Evolutionary conservation across 2,888 invertebrate genomes (phyloP).

Genomic region (Reticulitermes lucifugus): DNA sequence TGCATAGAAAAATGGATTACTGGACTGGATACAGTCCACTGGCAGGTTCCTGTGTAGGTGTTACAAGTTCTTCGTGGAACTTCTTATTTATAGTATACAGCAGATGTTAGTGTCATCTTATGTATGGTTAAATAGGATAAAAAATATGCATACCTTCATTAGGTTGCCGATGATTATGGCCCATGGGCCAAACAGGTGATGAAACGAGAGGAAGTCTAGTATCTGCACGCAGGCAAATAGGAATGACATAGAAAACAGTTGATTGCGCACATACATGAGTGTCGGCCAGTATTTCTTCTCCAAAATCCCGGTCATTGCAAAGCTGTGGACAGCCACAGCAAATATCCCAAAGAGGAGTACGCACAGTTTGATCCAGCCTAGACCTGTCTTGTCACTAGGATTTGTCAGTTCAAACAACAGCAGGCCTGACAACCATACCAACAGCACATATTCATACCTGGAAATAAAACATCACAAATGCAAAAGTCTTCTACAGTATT

Average conservation of each 20-base stretch:
- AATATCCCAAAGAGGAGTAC: slow-evolving; percentile 89
- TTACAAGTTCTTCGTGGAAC: no score
- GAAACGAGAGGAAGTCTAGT: slow-evolving; percentile 97
- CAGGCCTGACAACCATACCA: slow-evolving; percentile 95
- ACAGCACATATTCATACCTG: slow-evolving; percentile 90
- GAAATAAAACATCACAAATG: background rate
- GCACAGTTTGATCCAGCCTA: slow-evolving; percentile 93
- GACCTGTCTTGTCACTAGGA: slow-evolving; percentile 96
- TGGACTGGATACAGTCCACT: no score
- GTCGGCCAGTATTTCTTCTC: slow-evolving; percentile 83
- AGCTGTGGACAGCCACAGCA: slow-evolving; percentile 89
- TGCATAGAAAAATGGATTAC: no score
- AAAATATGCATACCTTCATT: slow-evolving; percentile 69
- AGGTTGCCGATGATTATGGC: slow-evolving; percentile 98
- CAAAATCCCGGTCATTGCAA: slow-evolving; percentile 77
- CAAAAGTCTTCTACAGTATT: slow-evolving; percentile 27
- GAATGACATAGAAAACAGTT: slow-evolving; percentile 95
- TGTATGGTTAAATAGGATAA: no score
- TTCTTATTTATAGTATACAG: no score
- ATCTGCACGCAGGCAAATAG: slow-evolving; percentile 97
- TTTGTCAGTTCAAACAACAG: slow-evolving; percentile 96
- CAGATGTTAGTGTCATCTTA: no score
- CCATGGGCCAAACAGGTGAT: slow-evolving; percentile 99
- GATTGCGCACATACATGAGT: slow-evolving; percentile 94
- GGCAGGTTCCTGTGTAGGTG: no score